Conservation (phyloP, 2,113 vertebrate species). For the Canis aureus region DNA sequence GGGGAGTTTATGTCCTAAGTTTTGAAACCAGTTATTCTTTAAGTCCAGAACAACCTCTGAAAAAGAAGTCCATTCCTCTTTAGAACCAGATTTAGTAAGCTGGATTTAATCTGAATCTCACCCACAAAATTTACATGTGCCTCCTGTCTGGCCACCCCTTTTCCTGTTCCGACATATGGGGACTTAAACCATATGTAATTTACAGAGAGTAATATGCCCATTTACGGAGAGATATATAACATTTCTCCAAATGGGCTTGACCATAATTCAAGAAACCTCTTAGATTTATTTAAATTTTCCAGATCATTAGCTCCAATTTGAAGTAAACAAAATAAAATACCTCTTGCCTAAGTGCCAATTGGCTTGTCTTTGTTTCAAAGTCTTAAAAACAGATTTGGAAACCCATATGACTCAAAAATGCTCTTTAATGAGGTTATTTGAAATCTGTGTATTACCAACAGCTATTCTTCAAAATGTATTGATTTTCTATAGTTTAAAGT, state of each 20-base stretch:
- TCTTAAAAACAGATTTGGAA: neutral
- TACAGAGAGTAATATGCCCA: neutral
- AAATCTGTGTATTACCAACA: neutral
- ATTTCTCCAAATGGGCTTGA: neutral
- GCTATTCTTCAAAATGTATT: neutral
- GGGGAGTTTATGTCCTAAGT: neutral
- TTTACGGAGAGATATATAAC: neutral
- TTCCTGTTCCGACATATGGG: neutral
- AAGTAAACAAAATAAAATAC: constrained; percentile 29
- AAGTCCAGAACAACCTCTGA: neutral
- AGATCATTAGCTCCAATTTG: neutral
- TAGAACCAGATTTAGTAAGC: neutral
- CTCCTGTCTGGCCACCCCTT: neutral
- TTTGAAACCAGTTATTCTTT: neutral
- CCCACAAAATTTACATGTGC: neutral
- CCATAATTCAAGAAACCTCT: neutral
- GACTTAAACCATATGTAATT: neutral
- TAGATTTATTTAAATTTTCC: constrained; percentile 3
- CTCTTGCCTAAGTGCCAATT: neutral
- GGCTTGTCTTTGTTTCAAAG: constrained; percentile 15
- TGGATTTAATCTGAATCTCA: neutral
- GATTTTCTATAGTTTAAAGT: neutral
- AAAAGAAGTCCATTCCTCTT: neutral
- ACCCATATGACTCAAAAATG: neutral
- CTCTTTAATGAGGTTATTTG: neutral